Conservation (phyloP, 2,113 vertebrate genomes). For the Odontesthes bonariensis region DNA sequence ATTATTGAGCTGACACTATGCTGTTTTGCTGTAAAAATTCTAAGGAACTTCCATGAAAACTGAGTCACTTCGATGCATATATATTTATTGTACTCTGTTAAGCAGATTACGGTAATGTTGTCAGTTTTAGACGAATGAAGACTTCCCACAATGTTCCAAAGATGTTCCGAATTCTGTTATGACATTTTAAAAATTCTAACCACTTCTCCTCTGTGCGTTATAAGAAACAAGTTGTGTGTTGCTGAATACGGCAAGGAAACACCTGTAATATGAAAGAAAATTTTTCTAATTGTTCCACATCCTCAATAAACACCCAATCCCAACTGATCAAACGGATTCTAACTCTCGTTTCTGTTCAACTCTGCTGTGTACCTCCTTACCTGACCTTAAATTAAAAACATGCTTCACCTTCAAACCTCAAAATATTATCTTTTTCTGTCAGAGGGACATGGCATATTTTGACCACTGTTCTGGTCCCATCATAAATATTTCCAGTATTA, state of each 20-base stretch:
- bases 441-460: constrained; percentile 54
- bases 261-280: constrained; percentile 7
- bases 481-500: constrained; percentile 79
- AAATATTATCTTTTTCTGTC: constrained; percentile 57
- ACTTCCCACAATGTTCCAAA: neutral
- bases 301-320: constrained; percentile 52
- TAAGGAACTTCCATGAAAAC: neutral
- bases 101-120: neutral
- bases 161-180: neutral
- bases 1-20: no score
- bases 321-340: constrained; percentile 26
- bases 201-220: neutral
- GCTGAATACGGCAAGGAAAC: constrained; percentile 29
- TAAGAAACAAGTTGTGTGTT: neutral
- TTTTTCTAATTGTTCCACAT: constrained; percentile 26
- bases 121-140: neutral
- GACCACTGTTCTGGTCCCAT: constrained; percentile 55
- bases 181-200: neutral
- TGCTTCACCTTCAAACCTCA: neutral
- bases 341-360: constrained; percentile 24
- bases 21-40: no score
- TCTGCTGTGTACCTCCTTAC: constrained; percentile 9
- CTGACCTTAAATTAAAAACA: constrained; percentile 12
- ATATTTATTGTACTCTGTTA: neutral
- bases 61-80: neutral